Percentiles rank a stretch among this genome's conserved stretches.
Evolutionary conservation across 2,888 invertebrate genomes (phyloP).

Genomic region (Troides helena): DNA sequence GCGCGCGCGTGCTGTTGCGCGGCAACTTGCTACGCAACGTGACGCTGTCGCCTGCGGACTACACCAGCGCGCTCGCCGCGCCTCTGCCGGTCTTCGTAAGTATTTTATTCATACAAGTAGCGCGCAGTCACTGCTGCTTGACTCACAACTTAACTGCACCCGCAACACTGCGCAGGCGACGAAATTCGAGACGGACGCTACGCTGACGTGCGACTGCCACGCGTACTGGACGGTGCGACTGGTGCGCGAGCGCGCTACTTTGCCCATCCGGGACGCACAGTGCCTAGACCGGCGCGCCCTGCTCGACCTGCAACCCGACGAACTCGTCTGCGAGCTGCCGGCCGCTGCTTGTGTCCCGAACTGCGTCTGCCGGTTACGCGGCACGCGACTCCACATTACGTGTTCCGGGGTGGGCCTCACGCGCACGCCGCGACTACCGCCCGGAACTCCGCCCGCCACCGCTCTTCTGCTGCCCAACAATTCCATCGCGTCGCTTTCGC

Average conservation of each 20-base stretch:
- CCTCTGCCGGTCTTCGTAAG: constrained; percentile 10
- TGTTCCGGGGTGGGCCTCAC: constrained; percentile 33
- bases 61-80: constrained; percentile 28
- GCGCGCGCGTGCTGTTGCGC: constrained; percentile 34
- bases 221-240: constrained; percentile 41
- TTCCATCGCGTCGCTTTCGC: constrained; percentile 30
- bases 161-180: constrained; percentile 2
- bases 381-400: constrained; percentile 26
- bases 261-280: constrained; percentile 27
- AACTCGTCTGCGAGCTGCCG: constrained; percentile 18
- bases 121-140: neutral
- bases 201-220: constrained; percentile 41
- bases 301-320: constrained; percentile 25
- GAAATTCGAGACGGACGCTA: constrained; percentile 24
- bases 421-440: constrained; percentile 29
- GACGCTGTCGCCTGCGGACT: constrained; percentile 30
- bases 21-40: constrained; percentile 33
- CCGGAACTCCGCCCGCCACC: constrained; percentile 28
- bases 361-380: constrained; percentile 28
- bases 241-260: constrained; percentile 32
- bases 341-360: constrained; percentile 22
- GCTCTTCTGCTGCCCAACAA: constrained; percentile 32
- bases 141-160: neutral
- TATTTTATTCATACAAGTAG: constrained; percentile 5
- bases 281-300: constrained; percentile 29